Evolutionary conservation across 1,140 invertebrate species (phyloP).

Genomic region (Stenopsyche tienmushanensis): DNA sequence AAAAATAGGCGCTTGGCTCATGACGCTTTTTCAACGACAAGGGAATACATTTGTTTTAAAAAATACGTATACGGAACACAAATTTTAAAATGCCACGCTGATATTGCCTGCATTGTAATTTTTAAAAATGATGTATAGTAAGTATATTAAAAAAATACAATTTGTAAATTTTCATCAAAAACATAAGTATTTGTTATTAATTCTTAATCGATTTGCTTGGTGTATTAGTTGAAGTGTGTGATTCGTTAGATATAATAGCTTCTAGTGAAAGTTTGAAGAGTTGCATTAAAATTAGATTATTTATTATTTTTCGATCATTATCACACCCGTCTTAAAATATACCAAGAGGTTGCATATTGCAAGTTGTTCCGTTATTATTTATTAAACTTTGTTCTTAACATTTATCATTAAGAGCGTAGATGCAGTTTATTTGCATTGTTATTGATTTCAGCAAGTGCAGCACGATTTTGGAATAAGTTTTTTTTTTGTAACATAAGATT

Average conservation of each 20-base stretch:
- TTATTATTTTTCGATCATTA: constrained; percentile 16
- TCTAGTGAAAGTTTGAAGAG: constrained; percentile 23
- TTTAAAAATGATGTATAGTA: constrained; percentile 14
- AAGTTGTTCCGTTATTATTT: too few relatives aligned
- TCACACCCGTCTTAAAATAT: constrained; percentile 19
- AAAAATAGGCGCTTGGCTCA: too few relatives aligned
- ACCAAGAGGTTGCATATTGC: too few relatives aligned
- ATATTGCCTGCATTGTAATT: constrained; percentile 36
- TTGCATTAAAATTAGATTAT: constrained; percentile 8
- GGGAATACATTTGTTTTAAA: constrained; percentile 16
- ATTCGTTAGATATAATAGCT: constrained; percentile 28
- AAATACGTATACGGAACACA: constrained; percentile 35
- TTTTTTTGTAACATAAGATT: too few relatives aligned
- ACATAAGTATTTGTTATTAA: constrained; percentile 16
- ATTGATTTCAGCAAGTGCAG: too few relatives aligned
- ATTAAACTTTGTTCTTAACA: too few relatives aligned
- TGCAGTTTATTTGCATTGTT: too few relatives aligned
- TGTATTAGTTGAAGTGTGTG: constrained; percentile 31
- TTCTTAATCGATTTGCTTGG: constrained; percentile 17
- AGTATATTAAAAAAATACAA: constrained; percentile 17
- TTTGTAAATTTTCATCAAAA: constrained; percentile 27
- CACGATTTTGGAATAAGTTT: too few relatives aligned
- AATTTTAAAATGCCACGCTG: constrained; percentile 32
- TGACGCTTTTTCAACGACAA: background rate
- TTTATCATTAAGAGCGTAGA: too few relatives aligned